Evolutionary conservation across 92 coral and sea anemone species (phyloP).

Genomic region (Anthopleura xanthogrammica): DNA sequence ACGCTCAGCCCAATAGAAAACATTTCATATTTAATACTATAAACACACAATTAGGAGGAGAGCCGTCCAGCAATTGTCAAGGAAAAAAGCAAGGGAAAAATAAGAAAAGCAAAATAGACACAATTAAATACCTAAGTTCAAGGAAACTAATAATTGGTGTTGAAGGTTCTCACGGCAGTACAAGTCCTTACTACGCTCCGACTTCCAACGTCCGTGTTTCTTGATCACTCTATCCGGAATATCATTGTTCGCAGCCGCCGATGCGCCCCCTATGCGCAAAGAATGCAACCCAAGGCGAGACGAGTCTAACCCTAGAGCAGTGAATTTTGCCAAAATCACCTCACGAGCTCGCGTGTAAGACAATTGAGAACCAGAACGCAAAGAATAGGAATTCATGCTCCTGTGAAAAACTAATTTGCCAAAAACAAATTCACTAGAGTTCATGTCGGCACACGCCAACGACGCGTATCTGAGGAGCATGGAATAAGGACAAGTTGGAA

Average conservation of each 20-base stretch:
- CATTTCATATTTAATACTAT: too few species aligned
- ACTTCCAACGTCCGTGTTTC: slow-evolving; percentile 31
- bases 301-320: slow-evolving; percentile 17
- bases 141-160: slow-evolving; percentile 1
- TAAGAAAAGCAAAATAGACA: too few species aligned
- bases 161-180: slow-evolving; percentile 28
- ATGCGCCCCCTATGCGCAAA: slow-evolving; percentile 29
- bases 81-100: neutral
- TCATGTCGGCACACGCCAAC: neutral
- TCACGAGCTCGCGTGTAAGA: slow-evolving; percentile 27
- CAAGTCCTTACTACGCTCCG: slow-evolving; percentile 16
- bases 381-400: neutral
- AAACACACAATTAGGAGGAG: too few species aligned
- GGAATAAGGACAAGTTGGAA: neutral
- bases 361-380: slow-evolving; percentile 23
- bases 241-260: slow-evolving; percentile 33
- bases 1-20: too few species aligned
- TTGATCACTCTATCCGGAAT: slow-evolving; percentile 29
- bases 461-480: slow-evolving; percentile 12
- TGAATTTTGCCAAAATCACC: slow-evolving; percentile 10
- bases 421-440: slow-evolving; percentile 3
- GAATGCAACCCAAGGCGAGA: slow-evolving; percentile 25
- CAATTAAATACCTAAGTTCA: neutral
- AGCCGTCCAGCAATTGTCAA: neutral
- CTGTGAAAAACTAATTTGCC: slow-evolving; percentile 1